Evolutionary conservation across 2,797 vertebrate genomes (phyloP).

Genomic region (Chloroceryle amazona): DNA sequence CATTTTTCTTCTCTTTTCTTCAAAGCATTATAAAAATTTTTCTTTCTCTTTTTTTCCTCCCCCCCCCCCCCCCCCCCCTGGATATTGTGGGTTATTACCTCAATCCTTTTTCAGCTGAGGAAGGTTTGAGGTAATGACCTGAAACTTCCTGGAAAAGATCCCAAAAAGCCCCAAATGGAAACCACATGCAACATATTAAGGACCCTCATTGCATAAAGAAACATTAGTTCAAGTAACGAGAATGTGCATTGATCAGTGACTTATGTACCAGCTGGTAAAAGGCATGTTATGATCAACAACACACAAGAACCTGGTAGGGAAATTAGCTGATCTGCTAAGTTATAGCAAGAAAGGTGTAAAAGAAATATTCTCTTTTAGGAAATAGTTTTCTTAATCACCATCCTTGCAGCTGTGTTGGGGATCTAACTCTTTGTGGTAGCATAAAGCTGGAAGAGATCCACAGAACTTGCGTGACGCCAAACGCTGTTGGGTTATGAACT

Average conservation of each 20-base stretch:
- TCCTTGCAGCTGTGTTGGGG: neutral
- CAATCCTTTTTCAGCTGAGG: conserved; percentile 69
- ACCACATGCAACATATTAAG: conserved; percentile 69
- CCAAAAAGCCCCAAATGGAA: conserved; percentile 70
- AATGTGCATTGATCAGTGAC: conserved; percentile 24
- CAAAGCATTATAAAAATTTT: conserved; percentile 3
- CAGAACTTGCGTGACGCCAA: neutral
- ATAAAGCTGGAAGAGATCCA: conserved; percentile 13
- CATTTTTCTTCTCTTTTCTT: conserved; percentile 49
- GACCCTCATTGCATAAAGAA: conserved; percentile 43
- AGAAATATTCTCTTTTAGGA: neutral
- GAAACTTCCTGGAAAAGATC: conserved; percentile 71
- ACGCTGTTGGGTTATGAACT: conserved; percentile 2
- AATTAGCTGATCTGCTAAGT: neutral
- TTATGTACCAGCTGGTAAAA: conserved; percentile 29
- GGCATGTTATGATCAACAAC: neutral
- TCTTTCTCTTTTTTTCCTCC: neutral
- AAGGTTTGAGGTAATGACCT: conserved; percentile 70
- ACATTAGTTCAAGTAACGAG: conserved; percentile 21
- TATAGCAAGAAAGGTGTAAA: neutral
- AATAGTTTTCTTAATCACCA: neutral
- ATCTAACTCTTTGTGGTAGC: neutral
- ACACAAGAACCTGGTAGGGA: neutral
- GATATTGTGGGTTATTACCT: conserved; percentile 70
- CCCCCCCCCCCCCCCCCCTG: neutral